Conservation (phyloP, 2,888 invertebrate species). For the Melipona bicolor region DNA sequence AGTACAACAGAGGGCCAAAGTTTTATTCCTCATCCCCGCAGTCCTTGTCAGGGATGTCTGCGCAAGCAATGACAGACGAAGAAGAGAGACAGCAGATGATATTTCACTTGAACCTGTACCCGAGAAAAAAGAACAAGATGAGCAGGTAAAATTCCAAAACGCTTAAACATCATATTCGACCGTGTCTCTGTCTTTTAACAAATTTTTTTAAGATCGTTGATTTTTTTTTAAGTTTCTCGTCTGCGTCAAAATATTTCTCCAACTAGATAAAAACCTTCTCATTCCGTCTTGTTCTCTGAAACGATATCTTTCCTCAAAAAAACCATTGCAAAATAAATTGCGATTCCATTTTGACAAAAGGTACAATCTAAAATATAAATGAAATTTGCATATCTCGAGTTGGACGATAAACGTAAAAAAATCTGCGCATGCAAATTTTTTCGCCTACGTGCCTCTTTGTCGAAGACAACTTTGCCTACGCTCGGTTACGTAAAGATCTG, state of each 20-base stretch:
- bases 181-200: not conserved
- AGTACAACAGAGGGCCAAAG: constrained; percentile 71
- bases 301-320: not conserved
- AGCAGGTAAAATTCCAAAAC: constrained; percentile 71
- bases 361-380: not conserved
- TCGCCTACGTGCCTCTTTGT: not conserved
- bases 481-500: constrained; percentile 20
- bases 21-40: constrained; percentile 61
- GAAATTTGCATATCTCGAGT: not conserved
- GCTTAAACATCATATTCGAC: not conserved
- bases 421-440: constrained; percentile 11
- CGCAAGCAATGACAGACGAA: constrained; percentile 71
- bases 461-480: not conserved
- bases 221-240: no score
- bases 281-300: not conserved
- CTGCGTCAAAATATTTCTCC: no score
- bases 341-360: not conserved
- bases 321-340: not conserved
- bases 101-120: constrained; percentile 88
- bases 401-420: constrained; percentile 4
- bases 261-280: not conserved
- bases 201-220: not conserved
- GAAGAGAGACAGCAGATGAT: constrained; percentile 86
- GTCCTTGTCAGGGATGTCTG: constrained; percentile 70
- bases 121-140: constrained; percentile 84